phyloP scores from a whole-genome alignment of 2,113 vertebrate genomes.

The Miniopterus natalensis region DNA sequence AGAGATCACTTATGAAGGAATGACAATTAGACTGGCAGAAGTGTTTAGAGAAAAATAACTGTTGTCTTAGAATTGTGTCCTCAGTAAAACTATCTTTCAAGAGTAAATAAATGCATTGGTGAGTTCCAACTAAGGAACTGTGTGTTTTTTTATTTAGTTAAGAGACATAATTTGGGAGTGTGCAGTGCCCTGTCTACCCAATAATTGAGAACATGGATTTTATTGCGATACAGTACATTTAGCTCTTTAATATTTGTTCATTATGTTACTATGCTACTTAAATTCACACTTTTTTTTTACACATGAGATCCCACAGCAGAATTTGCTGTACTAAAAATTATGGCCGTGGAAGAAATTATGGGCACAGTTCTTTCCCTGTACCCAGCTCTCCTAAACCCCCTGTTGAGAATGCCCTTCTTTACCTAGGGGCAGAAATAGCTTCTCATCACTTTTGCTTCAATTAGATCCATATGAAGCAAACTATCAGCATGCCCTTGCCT shows the following conservation, averaged over 20 bases:
- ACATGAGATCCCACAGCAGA: background rate
- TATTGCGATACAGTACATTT: background rate
- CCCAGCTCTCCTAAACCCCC: background rate
- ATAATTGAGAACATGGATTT: background rate
- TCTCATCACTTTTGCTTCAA: background rate
- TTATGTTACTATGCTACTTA: background rate
- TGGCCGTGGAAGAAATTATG: background rate
- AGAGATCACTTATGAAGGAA: background rate
- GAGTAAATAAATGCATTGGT: background rate
- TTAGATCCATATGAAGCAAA: background rate
- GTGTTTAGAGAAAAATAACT: background rate
- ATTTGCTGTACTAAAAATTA: background rate
- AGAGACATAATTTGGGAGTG: background rate
- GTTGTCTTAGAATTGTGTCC: background rate
- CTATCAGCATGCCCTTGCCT: background rate
- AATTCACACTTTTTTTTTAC: background rate
- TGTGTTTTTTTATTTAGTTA: background rate
- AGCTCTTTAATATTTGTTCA: background rate
- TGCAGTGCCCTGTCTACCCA: background rate
- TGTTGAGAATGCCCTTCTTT: background rate
- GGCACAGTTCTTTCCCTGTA: background rate
- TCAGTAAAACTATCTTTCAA: background rate
- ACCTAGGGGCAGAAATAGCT: background rate
- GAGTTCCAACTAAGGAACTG: background rate
- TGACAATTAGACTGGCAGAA: background rate